Evolutionary conservation across 2,113 vertebrate genomes (phyloP).

Genomic region (Clarias magur): DNA sequence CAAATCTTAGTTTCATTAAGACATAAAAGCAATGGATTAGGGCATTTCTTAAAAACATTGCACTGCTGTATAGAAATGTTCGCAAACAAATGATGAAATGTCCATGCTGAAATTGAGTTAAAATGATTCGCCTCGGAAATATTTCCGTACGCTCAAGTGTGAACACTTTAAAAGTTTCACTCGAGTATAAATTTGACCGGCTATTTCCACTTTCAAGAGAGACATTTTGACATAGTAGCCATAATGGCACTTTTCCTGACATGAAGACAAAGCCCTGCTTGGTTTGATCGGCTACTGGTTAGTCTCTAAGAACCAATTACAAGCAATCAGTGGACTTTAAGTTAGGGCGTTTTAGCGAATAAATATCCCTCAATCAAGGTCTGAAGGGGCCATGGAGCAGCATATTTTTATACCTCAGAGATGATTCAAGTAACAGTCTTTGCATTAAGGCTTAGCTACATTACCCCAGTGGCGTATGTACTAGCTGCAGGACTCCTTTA

Average conservation of each 20-base stretch:
- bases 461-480: constrained; percentile 23
- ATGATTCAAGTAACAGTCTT: background rate
- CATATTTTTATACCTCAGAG: background rate
- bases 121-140: background rate
- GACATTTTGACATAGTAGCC: background rate
- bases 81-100: too few relatives aligned
- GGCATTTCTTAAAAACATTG: background rate
- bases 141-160: background rate
- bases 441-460: constrained; percentile 21
- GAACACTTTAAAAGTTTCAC: constrained; percentile 7
- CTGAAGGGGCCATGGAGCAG: background rate
- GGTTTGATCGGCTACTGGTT: background rate
- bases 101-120: background rate
- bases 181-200: background rate
- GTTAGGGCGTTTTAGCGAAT: background rate
- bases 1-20: background rate
- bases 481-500: constrained; percentile 38
- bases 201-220: background rate
- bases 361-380: background rate
- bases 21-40: too few relatives aligned
- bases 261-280: background rate
- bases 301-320: background rate
- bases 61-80: background rate
- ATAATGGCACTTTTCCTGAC: background rate
- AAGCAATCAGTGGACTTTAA: background rate